Evolutionary conservation across 1,140 invertebrate genomes (phyloP), one percentile per base, ranked within the genome.

Genomic region (Pachyrhynchus sulphureomaculatus): DNA sequence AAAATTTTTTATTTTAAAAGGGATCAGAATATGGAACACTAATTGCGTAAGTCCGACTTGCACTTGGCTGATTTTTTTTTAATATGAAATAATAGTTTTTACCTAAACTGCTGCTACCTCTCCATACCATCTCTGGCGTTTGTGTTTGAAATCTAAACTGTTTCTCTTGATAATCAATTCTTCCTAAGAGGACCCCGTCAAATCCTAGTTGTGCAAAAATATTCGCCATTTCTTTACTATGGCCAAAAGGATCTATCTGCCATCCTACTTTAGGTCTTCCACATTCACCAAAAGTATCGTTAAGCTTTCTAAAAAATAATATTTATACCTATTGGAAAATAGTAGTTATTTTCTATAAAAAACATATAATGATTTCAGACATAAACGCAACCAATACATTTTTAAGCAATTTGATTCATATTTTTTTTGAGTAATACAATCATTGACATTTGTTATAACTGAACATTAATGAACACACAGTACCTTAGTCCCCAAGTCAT

Each of bases 191-290:
- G 10, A 89, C 10, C 12, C 87, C 89, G 77, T 92, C 88, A 72
- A 84, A 93, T 0, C 84, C 84, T 70, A 86, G 78, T 58, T 86
- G 83, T 12, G 88, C 84, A 72, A 89, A 84, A 9, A 90, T 73
- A 0, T 85, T 87, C 0, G 87, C 86, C 73, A 82, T 81, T 70
- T 90, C 88, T 36, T 83, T 72, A 1, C 86, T 85, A 71, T 91
- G 89, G 4, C 89, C 89, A 70, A 90, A 91, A 2, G 88, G 86
- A 76, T 86, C 84, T 33, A 90, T 88, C 72, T 90, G 88, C 88
- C 88, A 91, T 0, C 82, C 87, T 1, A 87, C 80, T 67, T 80
- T 82, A 0, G 88, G 88, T 44, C 81, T 74, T 0, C 81, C 88
- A 64, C 84, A 84, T 20, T 82, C 78, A 0, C 88, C 88, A 69